These are phyloP conservation scores for Microcaecilia unicolor DNA, from an alignment of 2,797 vertebrate genomes.

Conservation along the genomic window DNA sequence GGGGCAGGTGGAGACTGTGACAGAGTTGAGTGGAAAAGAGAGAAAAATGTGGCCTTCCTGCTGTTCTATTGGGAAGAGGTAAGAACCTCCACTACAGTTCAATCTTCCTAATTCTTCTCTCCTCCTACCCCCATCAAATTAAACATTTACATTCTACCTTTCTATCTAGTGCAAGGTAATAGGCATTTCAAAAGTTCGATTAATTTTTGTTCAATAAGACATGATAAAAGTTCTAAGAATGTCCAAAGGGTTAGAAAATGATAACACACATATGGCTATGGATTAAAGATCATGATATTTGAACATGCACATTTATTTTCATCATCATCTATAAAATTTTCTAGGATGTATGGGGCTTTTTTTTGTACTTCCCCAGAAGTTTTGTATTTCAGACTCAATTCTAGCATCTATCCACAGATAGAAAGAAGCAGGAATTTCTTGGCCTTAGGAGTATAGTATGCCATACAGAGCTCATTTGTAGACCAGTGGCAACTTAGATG, in stretches of 20 bases:
- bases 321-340: conserved; percentile 32
- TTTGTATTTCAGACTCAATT: conserved; percentile 29
- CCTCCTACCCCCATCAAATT: too few species aligned
- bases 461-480: conserved; percentile 24
- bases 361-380: conserved; percentile 9
- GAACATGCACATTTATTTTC: conserved; percentile 51
- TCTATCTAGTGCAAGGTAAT: too few species aligned
- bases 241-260: conserved; percentile 25
- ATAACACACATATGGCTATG: conserved; percentile 28
- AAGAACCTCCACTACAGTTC: too few species aligned
- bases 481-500: conserved; percentile 37
- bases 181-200: too few species aligned
- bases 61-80: too few species aligned
- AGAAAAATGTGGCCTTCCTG: too few species aligned
- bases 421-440: conserved; percentile 45
- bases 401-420: conserved; percentile 47
- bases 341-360: conserved; percentile 26
- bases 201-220: conserved; percentile 27
- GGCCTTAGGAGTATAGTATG: conserved; percentile 18
- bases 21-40: too few species aligned
- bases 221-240: conserved; percentile 20
- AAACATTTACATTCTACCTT: too few species aligned
- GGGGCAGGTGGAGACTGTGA: too few species aligned
- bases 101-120: too few species aligned
- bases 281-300: conserved; percentile 31